Evolutionary conservation across 2,888 invertebrate species (phyloP), one percentile per base, ranked within the genome.

Genomic region (Zeuzera pyrina): DNA sequence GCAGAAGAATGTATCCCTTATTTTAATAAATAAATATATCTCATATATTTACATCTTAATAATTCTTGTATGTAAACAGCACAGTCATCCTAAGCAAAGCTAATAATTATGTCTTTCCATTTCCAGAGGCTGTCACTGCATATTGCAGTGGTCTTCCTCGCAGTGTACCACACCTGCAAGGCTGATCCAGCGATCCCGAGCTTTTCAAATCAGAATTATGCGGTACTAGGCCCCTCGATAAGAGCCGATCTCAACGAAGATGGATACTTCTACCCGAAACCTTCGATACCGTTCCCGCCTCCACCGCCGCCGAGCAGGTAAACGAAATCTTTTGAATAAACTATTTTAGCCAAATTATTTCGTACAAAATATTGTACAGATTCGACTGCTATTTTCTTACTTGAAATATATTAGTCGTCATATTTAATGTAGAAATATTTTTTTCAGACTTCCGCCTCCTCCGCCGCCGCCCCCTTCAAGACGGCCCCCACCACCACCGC

Each of bases 81-180:
- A n/a, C n/a, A n/a, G n/a, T n/a, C n/a, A n/a, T n/a, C n/a, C n/a
- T n/a, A n/a, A n/a, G n/a, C n/a, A n/a, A n/a, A n/a, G n/a, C n/a
- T n/a, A n/a, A n/a, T n/a, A n/a, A n/a, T n/a, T n/a, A n/a, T n/a
- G n/a, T 34, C 39, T 43, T 34, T 36, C 35, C 42, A 19, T 31
- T 74, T 70, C 11, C 81, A 84, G 83, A 83, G 77, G 73, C 65
- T 81, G 62, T 76, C 76, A 64, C 70, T 79, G 71, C 78, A 74
- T 35, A 39, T 79, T 42, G 71, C 73, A 50, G 78, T 73, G 65
- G 66, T 79, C 39, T 59, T 81, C 39, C 58, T 81, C 53, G 73
- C 77, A 48, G 69, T 73, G 51, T 68, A 59, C 58, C 62, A 59
- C 55, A 66, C 71, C 39, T 68, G 76, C 57, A 67, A 76, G 12